These are phyloP conservation scores for Corynorhinus townsendii DNA, from an alignment of 2,113 vertebrate species.

Conservation along the genomic window DNA sequence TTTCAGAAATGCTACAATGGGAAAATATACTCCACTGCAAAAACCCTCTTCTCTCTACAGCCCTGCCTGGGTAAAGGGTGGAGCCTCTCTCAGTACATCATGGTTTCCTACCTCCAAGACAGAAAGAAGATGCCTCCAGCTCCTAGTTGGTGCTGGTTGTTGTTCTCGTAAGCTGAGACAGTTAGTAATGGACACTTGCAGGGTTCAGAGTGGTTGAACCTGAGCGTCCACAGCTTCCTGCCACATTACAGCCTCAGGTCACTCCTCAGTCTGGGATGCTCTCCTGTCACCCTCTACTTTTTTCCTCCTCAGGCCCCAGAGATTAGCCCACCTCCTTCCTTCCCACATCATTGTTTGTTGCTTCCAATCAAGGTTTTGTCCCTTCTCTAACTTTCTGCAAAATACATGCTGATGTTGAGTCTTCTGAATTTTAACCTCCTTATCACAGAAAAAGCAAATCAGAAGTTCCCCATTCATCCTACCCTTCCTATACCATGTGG, in stretches of 20 bases:
- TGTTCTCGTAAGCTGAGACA: background rate
- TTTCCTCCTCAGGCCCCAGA: background rate
- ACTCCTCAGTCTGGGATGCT: background rate
- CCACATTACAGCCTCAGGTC: background rate
- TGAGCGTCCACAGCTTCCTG: background rate
- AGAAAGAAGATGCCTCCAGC: background rate
- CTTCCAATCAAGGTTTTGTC: background rate
- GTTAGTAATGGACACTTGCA: background rate
- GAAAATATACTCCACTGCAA: background rate
- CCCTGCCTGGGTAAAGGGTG: background rate
- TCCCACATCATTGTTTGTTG: background rate
- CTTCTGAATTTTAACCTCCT: conserved; percentile 56
- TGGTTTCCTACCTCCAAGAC: background rate
- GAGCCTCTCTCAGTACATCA: background rate
- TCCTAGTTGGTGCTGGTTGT: background rate
- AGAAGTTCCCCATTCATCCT: conserved; percentile 44
- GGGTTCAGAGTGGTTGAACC: background rate
- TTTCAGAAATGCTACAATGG: background rate
- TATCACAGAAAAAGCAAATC: conserved; percentile 57
- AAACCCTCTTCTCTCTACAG: background rate
- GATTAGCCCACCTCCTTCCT: background rate
- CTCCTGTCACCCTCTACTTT: background rate
- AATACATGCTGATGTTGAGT: background rate
- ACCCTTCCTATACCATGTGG: conserved; percentile 7
- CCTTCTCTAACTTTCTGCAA: conserved; percentile 19